Conservation (phyloP, 2,113 vertebrate species). For the Phylloscopus trochiloides region DNA sequence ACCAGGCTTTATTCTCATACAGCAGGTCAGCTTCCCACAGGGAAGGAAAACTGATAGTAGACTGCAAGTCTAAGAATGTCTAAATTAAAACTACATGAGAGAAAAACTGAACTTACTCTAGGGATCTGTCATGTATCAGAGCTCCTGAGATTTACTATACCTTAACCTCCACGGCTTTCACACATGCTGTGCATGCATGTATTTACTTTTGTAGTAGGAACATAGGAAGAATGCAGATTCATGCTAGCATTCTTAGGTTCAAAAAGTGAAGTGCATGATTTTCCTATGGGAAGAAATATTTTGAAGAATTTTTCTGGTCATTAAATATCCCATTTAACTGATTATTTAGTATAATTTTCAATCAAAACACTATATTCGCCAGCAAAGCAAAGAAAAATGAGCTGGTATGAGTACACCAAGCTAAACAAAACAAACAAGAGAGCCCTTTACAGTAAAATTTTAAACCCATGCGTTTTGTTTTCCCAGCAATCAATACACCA, state of each 20-base stretch:
- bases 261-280: background rate
- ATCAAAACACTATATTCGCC: slow-evolving; percentile 16
- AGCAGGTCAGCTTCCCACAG: background rate
- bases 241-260: background rate
- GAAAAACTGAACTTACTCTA: background rate
- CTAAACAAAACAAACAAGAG: slow-evolving; percentile 56
- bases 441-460: background rate
- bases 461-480: slow-evolving; percentile 27
- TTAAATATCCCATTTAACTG: slow-evolving; percentile 40
- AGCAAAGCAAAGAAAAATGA: slow-evolving; percentile 59
- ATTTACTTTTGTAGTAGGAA: background rate
- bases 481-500: slow-evolving; percentile 38
- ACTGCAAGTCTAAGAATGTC: background rate
- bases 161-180: background rate
- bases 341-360: slow-evolving; percentile 64
- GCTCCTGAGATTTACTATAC: background rate
- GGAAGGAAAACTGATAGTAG: background rate
- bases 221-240: background rate
- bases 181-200: background rate
- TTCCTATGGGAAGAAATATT: slow-evolving; percentile 62
- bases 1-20: background rate
- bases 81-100: background rate
- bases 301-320: slow-evolving; percentile 37
- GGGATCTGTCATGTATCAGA: background rate
- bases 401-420: slow-evolving; percentile 37